Conservation (phyloP, 2,113 vertebrate genomes). For the Sardina pilchardus region DNA sequence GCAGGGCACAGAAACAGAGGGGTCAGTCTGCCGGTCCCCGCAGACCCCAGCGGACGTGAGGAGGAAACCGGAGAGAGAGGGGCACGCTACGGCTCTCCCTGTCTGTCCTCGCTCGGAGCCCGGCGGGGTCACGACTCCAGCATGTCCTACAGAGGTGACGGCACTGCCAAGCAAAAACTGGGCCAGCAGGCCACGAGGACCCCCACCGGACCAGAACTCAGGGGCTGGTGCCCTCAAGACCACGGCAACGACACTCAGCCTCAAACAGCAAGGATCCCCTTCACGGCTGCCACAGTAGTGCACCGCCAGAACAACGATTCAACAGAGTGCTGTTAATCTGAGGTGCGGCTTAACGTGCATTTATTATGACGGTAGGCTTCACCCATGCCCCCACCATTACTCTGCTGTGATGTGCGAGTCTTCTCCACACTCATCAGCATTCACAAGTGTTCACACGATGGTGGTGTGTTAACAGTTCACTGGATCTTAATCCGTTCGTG, state of each 20-base stretch:
- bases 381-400: not conserved
- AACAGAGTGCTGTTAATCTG: not conserved
- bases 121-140: not conserved
- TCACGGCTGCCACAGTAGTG: not conserved
- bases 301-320: not conserved
- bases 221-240: too few species aligned
- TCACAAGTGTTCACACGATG: not conserved
- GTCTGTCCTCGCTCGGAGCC: not conserved
- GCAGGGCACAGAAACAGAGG: not conserved
- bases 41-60: not conserved
- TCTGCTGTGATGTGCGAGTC: not conserved
- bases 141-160: not conserved
- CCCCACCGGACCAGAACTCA: too few species aligned
- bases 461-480: constrained; percentile 24
- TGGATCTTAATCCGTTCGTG: constrained; percentile 33
- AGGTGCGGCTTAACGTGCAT: not conserved
- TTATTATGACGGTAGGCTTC: not conserved
- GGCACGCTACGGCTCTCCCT: not conserved
- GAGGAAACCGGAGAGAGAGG: not conserved
- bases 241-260: not conserved
- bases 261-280: not conserved
- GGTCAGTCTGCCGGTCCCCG: constrained; percentile 22
- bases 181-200: not conserved
- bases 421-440: not conserved
- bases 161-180: too few species aligned